Percentiles rank a stretch among this genome's conserved stretches.
phyloP scores from a whole-genome alignment of 2,797 vertebrate genomes.

The Rousettus madagascariensis region DNA sequence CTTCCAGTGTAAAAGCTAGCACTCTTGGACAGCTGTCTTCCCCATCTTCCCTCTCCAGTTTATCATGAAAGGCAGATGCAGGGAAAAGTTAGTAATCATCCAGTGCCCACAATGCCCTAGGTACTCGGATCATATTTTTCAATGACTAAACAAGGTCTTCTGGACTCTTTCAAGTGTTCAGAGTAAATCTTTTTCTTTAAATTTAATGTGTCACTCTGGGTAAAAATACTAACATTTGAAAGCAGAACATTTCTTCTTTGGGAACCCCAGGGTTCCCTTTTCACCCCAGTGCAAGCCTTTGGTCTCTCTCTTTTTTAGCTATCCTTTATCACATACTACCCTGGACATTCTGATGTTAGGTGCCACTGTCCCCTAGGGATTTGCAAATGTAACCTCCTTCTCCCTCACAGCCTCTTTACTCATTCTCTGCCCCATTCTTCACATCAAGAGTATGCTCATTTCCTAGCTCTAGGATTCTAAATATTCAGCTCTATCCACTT shows the following conservation, averaged over 20 bases:
- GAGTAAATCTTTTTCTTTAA: neutral
- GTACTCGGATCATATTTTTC: neutral
- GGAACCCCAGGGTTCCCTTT: neutral
- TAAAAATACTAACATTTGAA: neutral
- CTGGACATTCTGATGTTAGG: neutral
- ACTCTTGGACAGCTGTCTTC: neutral
- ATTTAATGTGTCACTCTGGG: neutral
- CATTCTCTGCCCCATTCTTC: neutral
- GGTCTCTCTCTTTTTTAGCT: neutral
- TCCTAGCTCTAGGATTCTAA: neutral
- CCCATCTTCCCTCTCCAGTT: neutral
- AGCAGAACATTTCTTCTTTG: neutral
- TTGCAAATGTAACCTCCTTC: neutral
- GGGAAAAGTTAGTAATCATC: neutral
- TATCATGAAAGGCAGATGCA: neutral
- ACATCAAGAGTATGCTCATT: neutral
- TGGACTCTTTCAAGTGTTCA: neutral
- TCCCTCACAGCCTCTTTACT: neutral
- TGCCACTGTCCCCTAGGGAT: neutral
- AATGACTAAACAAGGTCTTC: neutral
- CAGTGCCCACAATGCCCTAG: too few species aligned
- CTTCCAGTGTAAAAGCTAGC: neutral
- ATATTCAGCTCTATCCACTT: neutral
- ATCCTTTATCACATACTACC: neutral
- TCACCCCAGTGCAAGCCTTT: neutral